Evolutionary conservation across 92 coral and sea anemone species (phyloP).

Genomic region (Siderastrea siderea): DNA sequence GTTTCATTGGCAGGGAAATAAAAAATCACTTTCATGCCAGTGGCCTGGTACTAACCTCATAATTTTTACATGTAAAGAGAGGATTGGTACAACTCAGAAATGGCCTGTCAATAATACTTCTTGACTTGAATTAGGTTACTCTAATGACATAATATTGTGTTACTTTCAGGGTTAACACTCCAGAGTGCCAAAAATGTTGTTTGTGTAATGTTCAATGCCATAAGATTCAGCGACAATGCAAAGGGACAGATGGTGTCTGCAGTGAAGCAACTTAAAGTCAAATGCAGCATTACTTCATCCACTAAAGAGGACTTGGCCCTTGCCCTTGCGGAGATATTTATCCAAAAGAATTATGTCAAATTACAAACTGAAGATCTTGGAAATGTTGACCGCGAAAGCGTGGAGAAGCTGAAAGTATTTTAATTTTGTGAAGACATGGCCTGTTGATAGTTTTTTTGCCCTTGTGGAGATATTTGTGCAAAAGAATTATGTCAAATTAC

Average conservation of each 20-base stretch:
- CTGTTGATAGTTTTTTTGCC: background rate
- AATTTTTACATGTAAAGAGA: constrained; percentile 3
- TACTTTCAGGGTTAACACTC: constrained; percentile 24
- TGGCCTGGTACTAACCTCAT: constrained; percentile 5
- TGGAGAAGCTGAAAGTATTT: constrained; percentile 8
- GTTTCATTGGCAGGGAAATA: background rate
- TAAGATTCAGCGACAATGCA: constrained; percentile 1
- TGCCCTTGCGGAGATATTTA: background rate
- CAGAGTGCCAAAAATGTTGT: constrained; percentile 8
- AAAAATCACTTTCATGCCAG: background rate
- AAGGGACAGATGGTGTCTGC: constrained; percentile 30
- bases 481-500: background rate
- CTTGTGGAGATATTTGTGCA: background rate
- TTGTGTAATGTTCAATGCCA: background rate
- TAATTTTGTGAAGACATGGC: background rate
- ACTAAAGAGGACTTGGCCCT: constrained; percentile 15
- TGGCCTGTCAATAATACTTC: background rate
- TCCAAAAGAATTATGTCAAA: background rate
- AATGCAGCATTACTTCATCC: background rate
- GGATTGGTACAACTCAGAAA: constrained; percentile 12
- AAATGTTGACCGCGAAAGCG: constrained; percentile 1
- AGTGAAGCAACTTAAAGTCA: constrained; percentile 23
- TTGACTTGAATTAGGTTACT: constrained; percentile 3
- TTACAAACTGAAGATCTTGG: constrained; percentile 6
- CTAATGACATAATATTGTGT: constrained; percentile 12